Base-by-base conservation (phyloP, 2,888 invertebrate genomes). In the Tachina fera region DNA sequence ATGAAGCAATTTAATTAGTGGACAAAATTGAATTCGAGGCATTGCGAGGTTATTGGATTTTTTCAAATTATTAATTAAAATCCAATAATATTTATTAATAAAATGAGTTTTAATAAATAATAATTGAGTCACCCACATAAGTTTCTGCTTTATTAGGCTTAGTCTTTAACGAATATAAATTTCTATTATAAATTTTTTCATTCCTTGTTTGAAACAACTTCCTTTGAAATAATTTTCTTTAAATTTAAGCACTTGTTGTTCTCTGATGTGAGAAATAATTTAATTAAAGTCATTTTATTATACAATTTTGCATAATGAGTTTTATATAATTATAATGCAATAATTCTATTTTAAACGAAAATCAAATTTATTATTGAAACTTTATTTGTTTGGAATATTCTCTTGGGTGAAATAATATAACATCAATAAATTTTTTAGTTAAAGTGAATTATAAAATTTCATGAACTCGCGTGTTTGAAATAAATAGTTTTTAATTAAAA, bases 221-320 rank as follows among this genome's bases (percentile, higher is more conserved):
- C n/a, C 9, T 53, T 51, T 41, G 41, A 13, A 41, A 53, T 11
- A 19, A 53, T 19, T 41, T 13, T 19, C 9, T 53, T 16, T 53
- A 39, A 9, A 13, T 19, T 47, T 22, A 22, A 13, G 4, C 19
- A 4, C 22, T 43, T 43, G 9, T 47, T 19, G n/a, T 31, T 0
- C n/a, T 8, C 43, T 39, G 3, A 11, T 53, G 41, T 53, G 9
- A 13, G 10, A 1, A 9, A 41, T 70, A 70, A 82, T 63, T 63
- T 41, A 76, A 82, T 82, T 19, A 63, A 43, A 63, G 16, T 41
- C 56, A 63, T 76, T 76, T 70, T 70, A 22, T 41, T 3, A 45
- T n/a, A 45, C 22, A n/a, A 56, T 70, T 61, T 61, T 51, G 9
- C 43, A 43, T 61, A 76, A 76, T 71, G n/a, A 47, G 6, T 41